These are phyloP conservation scores for Illadopsis cleaveri DNA, from an alignment of 2,113 vertebrate genomes.

Conservation along the genomic window DNA sequence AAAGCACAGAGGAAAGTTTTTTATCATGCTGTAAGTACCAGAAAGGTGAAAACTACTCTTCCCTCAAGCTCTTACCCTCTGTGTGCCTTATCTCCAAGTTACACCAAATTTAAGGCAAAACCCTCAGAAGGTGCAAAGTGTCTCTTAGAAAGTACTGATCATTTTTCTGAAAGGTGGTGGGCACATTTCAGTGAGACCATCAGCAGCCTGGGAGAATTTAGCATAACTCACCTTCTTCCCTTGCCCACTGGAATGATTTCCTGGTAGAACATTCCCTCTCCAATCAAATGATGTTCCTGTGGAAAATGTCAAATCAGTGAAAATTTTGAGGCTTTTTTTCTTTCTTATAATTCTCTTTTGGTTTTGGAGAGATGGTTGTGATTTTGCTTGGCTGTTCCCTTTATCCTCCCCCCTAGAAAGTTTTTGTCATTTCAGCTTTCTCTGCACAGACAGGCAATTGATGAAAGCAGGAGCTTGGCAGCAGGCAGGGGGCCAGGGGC, in stretches of 20 bases:
- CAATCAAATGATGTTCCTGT: not conserved
- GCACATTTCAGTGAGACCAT: not conserved
- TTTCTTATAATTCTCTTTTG: not conserved
- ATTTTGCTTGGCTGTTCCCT: not conserved
- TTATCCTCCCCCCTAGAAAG: not conserved
- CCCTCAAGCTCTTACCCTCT: constrained; percentile 18
- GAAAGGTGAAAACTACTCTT: constrained; percentile 66
- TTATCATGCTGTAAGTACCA: constrained; percentile 70
- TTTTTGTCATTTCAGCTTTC: not conserved
- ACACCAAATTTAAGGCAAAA: constrained; percentile 15
- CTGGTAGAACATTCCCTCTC: not conserved
- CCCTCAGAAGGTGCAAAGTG: not conserved
- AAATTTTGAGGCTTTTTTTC: not conserved
- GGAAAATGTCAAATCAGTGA: not conserved
- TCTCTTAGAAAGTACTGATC: not conserved
- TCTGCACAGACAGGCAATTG: not conserved
- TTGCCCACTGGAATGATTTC: not conserved
- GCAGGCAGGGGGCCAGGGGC: constrained; percentile 12
- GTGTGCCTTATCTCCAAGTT: constrained; percentile 21
- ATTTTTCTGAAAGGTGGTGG: not conserved
- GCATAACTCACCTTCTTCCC: not conserved
- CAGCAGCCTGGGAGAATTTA: not conserved
- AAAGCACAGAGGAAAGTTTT: constrained; percentile 70
- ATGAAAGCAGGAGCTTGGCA: not conserved
- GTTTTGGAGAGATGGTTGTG: not conserved